Conservation (phyloP, 2,888 invertebrate genomes). For the Abrostola tripartita region DNA sequence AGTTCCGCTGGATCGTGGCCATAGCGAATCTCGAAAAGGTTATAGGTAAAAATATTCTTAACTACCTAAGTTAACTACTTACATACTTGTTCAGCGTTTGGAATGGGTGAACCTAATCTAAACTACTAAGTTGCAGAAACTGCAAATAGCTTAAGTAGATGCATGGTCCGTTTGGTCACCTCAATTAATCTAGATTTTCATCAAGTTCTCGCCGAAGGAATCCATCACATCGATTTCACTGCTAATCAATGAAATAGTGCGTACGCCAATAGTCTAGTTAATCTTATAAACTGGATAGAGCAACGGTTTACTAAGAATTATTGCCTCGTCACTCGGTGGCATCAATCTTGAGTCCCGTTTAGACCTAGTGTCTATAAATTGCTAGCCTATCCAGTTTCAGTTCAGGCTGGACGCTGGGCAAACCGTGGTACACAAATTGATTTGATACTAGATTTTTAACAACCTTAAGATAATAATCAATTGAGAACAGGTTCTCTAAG, state of each 20-base stretch:
- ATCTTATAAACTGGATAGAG: constrained; percentile 41
- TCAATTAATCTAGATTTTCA: neutral
- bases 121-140: too few relatives aligned
- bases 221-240: constrained; percentile 1
- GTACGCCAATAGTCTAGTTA: constrained; percentile 24
- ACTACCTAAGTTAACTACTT: too few relatives aligned
- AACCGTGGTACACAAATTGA: neutral
- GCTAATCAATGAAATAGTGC: constrained; percentile 30
- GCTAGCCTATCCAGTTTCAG: constrained; percentile 12
- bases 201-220: neutral
- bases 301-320: constrained; percentile 46
- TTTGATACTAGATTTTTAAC: constrained; percentile 7
- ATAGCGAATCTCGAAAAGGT: too few relatives aligned
- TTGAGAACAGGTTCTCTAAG: neutral
- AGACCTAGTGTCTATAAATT: constrained; percentile 33
- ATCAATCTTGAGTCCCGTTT: constrained; percentile 45
- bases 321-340: constrained; percentile 32
- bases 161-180: too few relatives aligned
- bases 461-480: constrained; percentile 22
- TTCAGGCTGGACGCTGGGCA: constrained; percentile 4
- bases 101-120: too few relatives aligned
- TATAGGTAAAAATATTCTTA: too few relatives aligned
- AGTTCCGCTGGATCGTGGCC: too few relatives aligned
- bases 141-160: too few relatives aligned
- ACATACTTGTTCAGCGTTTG: too few relatives aligned